phyloP scores from a whole-genome alignment of 2,797 vertebrate species.

The Helarctos malayanus region DNA sequence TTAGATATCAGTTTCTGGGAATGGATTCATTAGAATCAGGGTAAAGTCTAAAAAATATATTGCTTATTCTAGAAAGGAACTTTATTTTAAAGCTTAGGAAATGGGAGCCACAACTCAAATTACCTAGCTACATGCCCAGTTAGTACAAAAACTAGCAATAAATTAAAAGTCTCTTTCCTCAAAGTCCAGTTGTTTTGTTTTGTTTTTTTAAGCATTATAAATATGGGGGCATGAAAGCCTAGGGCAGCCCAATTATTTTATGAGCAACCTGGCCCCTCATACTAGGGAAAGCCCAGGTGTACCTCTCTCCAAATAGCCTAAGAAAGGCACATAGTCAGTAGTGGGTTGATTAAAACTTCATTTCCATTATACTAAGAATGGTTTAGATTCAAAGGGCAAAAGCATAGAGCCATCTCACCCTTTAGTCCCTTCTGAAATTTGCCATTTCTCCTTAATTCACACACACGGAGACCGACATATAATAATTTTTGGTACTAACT shows the following conservation, averaged over 20 bases:
- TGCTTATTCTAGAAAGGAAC: background rate
- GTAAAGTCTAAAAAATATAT: slow-evolving; percentile 17
- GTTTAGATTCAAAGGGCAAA: background rate
- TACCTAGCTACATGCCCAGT: background rate
- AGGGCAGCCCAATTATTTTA: background rate
- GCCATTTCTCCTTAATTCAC: background rate
- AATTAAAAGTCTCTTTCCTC: background rate
- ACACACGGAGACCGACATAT: background rate
- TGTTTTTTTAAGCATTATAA: slow-evolving; percentile 8
- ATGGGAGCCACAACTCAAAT: background rate
- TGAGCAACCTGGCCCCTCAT: background rate
- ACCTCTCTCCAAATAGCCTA: background rate
- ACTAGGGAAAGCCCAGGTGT: background rate
- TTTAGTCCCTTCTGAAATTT: background rate
- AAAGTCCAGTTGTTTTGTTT: background rate
- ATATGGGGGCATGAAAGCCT: background rate
- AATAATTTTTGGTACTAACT: background rate
- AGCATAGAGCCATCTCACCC: background rate
- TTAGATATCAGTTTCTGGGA: background rate
- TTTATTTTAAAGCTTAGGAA: slow-evolving; percentile 42
- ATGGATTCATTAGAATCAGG: background rate
- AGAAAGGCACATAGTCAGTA: background rate
- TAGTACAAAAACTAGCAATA: background rate
- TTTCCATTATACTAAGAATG: background rate
- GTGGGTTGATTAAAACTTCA: background rate